These are phyloP conservation scores for Polyergus mexicanus DNA, from an alignment of 1,140 invertebrate species.

Conservation along the genomic window DNA sequence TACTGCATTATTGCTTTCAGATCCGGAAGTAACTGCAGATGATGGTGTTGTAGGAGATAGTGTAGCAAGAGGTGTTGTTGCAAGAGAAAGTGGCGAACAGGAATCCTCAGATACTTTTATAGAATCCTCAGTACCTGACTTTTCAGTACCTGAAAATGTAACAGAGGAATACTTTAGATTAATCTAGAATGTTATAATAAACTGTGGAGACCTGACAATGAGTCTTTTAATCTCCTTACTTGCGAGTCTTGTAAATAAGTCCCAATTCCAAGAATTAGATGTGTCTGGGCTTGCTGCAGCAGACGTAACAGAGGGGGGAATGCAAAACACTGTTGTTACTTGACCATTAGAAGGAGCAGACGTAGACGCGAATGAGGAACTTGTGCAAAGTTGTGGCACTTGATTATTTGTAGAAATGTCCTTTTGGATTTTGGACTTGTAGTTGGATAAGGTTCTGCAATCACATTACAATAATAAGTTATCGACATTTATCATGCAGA, in stretches of 20 bases:
- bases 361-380: too few relatives aligned
- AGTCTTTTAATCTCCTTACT: not conserved
- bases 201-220: not conserved
- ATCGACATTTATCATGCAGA: not conserved
- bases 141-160: not conserved
- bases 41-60: not conserved
- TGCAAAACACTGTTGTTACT: not conserved
- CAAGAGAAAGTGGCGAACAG: not conserved
- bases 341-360: not conserved
- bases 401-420: too few relatives aligned
- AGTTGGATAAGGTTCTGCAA: not conserved
- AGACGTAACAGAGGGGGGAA: too few relatives aligned
- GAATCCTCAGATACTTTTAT: not conserved
- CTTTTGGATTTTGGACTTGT: not conserved
- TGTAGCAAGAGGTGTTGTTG: not conserved
- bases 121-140: not conserved
- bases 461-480: not conserved
- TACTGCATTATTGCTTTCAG: not conserved
- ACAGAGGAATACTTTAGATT: not conserved
- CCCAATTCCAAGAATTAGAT: not conserved
- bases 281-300: too few relatives aligned
- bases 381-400: not conserved
- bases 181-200: too few relatives aligned
- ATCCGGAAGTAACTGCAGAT: not conserved
- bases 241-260: not conserved